These are phyloP conservation scores for Cynoglossus semilaevis DNA, from an alignment of 2,113 vertebrate genomes.

Conservation along the genomic window DNA sequence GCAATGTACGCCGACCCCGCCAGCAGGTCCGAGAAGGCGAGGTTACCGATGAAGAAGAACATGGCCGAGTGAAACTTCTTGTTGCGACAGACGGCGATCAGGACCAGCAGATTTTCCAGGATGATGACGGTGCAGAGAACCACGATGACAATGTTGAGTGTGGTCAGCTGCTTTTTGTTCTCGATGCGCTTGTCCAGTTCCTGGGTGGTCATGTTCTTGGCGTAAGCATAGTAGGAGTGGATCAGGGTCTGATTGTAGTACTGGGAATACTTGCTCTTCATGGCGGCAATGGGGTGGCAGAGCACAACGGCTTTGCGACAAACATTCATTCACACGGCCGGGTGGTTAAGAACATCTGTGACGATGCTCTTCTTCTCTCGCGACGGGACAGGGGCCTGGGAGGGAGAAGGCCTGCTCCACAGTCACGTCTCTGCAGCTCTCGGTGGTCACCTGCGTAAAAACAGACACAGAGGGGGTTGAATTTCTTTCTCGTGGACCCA, in stretches of 20 bases:
- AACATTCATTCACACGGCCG: conserved; percentile 61
- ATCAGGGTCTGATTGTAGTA: conserved; percentile 85
- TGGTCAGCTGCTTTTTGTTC: conserved; percentile 16
- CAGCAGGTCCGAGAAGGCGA: conserved; percentile 91
- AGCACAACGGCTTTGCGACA: conserved; percentile 41
- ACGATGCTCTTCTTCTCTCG: conserved; percentile 33
- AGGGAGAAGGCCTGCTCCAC: conserved; percentile 52
- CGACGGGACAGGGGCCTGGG: conserved; percentile 36
- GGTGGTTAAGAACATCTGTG: conserved; percentile 37
- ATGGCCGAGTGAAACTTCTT: conserved; percentile 94
- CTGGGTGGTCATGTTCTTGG: conserved; percentile 72
- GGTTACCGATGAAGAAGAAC: conserved; percentile 95
- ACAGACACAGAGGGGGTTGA: conserved; percentile 19
- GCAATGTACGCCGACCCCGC: conserved; percentile 88
- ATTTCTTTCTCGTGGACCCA: not conserved
- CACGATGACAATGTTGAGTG: conserved; percentile 76
- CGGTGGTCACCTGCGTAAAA: conserved; percentile 71
- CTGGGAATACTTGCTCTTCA: conserved; percentile 85
- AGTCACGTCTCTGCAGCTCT: conserved; percentile 64
- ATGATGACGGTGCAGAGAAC: conserved; percentile 88
- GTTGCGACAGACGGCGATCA: conserved; percentile 87
- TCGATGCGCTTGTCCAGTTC: conserved; percentile 15
- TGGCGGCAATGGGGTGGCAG: conserved; percentile 66
- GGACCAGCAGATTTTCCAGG: conserved; percentile 90
- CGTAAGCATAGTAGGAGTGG: conserved; percentile 80